Conservation (phyloP, 2,888 invertebrate species). For the Tetragnatha montana region DNA sequence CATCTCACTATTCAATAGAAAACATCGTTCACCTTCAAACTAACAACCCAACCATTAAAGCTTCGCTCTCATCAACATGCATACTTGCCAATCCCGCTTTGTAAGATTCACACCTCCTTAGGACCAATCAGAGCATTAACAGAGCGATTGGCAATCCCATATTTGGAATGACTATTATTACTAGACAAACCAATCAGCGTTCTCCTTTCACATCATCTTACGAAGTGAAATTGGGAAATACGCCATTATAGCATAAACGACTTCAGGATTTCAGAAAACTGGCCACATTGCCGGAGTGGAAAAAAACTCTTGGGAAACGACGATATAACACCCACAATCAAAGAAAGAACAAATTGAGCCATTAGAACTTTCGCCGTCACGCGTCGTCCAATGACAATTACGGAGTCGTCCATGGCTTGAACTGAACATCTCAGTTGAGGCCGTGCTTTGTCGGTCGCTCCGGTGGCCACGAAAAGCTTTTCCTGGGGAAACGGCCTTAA, state of each 20-base stretch:
- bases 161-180: too few relatives aligned
- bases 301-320: background rate
- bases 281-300: background rate
- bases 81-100: too few relatives aligned
- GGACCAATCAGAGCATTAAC: too few relatives aligned
- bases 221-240: background rate
- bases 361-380: background rate
- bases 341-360: background rate
- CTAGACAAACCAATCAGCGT: too few relatives aligned
- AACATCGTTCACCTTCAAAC: too few relatives aligned
- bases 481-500: constrained; percentile 44
- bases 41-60: too few relatives aligned
- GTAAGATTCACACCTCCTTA: too few relatives aligned
- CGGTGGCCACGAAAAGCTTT: constrained; percentile 3
- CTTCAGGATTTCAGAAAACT: background rate
- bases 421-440: background rate
- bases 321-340: background rate
- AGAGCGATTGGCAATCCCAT: too few relatives aligned
- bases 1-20: too few relatives aligned
- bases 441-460: background rate
- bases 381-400: constrained; percentile 1
- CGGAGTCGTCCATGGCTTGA: background rate
- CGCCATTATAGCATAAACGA: background rate
- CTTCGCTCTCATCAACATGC: too few relatives aligned
- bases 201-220: too few relatives aligned